These are phyloP conservation scores for Gari tellinella DNA, from an alignment of 2,888 invertebrate species.

Conservation along the genomic window DNA sequence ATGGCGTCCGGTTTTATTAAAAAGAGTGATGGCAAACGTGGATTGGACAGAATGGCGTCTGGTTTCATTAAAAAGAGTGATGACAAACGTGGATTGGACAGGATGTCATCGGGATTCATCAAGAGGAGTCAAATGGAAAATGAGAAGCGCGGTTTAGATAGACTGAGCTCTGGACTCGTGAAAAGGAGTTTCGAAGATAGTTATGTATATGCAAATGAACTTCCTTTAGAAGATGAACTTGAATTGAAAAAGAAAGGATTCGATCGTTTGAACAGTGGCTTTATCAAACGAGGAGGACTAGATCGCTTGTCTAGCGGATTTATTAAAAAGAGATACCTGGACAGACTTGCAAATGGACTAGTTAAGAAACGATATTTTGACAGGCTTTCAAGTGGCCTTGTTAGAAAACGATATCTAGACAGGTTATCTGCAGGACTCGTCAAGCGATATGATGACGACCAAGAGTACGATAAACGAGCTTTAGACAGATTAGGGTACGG, in stretches of 20 bases:
- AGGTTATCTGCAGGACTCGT: constrained; percentile 10
- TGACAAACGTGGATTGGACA: constrained; percentile 12
- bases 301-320: constrained; percentile 32
- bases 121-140: constrained; percentile 14
- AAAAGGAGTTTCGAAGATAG: constrained; percentile 6
- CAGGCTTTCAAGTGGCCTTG: constrained; percentile 30
- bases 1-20: constrained; percentile 23
- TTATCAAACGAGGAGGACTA: constrained; percentile 22
- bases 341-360: constrained; percentile 14
- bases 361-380: constrained; percentile 30
- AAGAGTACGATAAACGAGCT: constrained; percentile 3
- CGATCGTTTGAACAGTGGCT: constrained; percentile 31
- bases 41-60: constrained; percentile 26
- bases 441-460: not conserved
- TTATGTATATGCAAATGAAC: not conserved
- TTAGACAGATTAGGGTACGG: constrained; percentile 20
- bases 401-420: constrained; percentile 10
- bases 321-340: constrained; percentile 26
- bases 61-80: constrained; percentile 40
- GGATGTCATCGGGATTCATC: constrained; percentile 20
- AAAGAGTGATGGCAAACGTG: constrained; percentile 16
- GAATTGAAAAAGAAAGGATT: constrained; percentile 14
- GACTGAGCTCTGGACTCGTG: constrained; percentile 2
- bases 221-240: not conserved
- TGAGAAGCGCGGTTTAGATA: constrained; percentile 10